These are phyloP conservation scores for Delichon dasypus DNA, from an alignment of 2,797 vertebrate genomes.

Conservation along the genomic window DNA sequence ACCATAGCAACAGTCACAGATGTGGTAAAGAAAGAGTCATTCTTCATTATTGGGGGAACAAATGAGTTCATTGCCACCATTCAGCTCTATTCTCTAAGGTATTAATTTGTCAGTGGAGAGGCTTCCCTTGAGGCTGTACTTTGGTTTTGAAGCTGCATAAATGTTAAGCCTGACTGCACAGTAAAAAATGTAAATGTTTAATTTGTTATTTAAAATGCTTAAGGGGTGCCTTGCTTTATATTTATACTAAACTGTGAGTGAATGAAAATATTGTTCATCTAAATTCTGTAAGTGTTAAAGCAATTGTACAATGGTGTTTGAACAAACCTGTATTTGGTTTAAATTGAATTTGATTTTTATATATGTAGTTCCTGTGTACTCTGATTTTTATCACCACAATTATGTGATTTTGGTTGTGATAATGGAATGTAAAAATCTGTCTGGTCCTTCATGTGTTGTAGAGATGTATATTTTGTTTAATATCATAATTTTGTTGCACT, in stretches of 20 bases:
- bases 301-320: conserved; percentile 50
- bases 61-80: conserved; percentile 90
- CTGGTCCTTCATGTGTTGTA: not conserved
- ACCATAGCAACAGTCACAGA: conserved; percentile 91
- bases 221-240: conserved; percentile 81
- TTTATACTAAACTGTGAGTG: conserved; percentile 80
- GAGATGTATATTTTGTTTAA: conserved; percentile 19
- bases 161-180: conserved; percentile 84
- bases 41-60: conserved; percentile 92
- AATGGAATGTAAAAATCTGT: not conserved
- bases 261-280: conserved; percentile 78
- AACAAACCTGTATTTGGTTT: conserved; percentile 56
- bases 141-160: conserved; percentile 84
- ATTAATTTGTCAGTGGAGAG: conserved; percentile 88
- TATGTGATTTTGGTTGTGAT: conserved; percentile 36
- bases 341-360: conserved; percentile 75
- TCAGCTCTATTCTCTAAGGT: conserved; percentile 87
- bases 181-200: conserved; percentile 88
- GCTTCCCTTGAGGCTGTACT: conserved; percentile 83
- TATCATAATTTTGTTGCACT: not conserved
- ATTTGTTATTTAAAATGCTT: conserved; percentile 85
- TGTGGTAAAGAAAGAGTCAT: conserved; percentile 88
- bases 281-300: conserved; percentile 71
- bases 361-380: conserved; percentile 38
- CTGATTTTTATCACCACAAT: conserved; percentile 54